Base-by-base conservation (phyloP, 2,113 vertebrate species). In the Triplophysa tibetana region DNA sequence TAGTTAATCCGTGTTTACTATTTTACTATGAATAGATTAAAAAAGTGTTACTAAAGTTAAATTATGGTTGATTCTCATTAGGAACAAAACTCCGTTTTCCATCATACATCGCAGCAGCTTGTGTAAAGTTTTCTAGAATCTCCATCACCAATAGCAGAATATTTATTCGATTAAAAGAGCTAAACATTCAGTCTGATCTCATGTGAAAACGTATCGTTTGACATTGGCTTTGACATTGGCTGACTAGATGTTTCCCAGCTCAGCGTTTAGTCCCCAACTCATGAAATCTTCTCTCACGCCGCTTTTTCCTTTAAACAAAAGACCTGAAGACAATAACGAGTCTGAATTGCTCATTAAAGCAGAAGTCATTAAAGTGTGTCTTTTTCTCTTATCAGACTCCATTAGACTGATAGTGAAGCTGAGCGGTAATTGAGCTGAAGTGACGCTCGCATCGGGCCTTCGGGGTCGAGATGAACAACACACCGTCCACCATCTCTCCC, bases 311-410 rank as follows among this genome's bases (percentile, higher is more conserved):
- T 70, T 76, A 33, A 79, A 90, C 88, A 92, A 89, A 88, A 82
- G 88, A 13, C 67, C 82, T 41, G 12, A 68, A 82, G 84, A 92
- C 87, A 88, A 90, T 82, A 50, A 78, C 23, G 79, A 77, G 54
- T 70, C 65, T 84, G 86, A 82, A 60, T 73, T 17, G 67, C 81
- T 92, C 90, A 93, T 91, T 90, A 88, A 89, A 88, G 85, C 82
- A 87, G 77, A 93, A 94, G 91, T 90, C 90, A 93, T 94, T 93
- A 93, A 91, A 90, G 89, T 92, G 85, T 64, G 90, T 89, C 92
- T 93, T 91, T 91, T 89, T 85, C 85, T 80, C 87, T 88, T 90
- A 93, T 94, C 91, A 29, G 14, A 77, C 77, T 52, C 81, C 80
- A 88, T 90, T 90, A 88, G 79, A 81, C 75, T 87, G 91, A 92